phyloP scores from a whole-genome alignment of 2,888 invertebrate genomes.

The Cephus rjabovi region DNA sequence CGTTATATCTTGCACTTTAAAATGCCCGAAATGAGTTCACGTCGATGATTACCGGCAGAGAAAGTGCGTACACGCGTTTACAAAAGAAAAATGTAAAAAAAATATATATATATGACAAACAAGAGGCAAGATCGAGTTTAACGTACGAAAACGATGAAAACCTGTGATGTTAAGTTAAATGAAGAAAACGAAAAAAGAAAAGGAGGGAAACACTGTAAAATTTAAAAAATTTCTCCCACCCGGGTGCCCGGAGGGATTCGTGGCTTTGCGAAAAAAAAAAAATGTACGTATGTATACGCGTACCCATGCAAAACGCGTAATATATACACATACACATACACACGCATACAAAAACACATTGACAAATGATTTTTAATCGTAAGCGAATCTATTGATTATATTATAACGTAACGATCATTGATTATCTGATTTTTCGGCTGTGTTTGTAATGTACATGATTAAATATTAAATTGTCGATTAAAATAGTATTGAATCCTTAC shows the following conservation, averaged over 20 bases:
- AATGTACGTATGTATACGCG: slow-evolving; percentile 12
- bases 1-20: slow-evolving; percentile 28
- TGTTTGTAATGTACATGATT: slow-evolving; percentile 57
- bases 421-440: slow-evolving; percentile 56
- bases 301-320: no score
- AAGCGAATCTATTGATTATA: slow-evolving; percentile 45
- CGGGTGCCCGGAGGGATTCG: not conserved
- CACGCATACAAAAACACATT: slow-evolving; percentile 15
- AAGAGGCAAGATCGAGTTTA: no score
- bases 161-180: slow-evolving; percentile 27
- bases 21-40: slow-evolving; percentile 26
- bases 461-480: slow-evolving; percentile 51
- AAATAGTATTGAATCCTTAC: slow-evolving; percentile 22
- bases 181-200: no score
- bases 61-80: slow-evolving; percentile 27
- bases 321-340: no score
- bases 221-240: no score
- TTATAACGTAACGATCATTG: slow-evolving; percentile 48
- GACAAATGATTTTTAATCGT: slow-evolving; percentile 41
- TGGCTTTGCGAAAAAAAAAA: slow-evolving; percentile 21
- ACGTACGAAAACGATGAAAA: slow-evolving; percentile 13
- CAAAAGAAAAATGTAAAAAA: no score
- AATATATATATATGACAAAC: no score
- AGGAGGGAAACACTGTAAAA: no score
- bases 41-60: slow-evolving; percentile 20